These are phyloP conservation scores for Eupithecia tripunctaria DNA, from an alignment of 2,888 invertebrate genomes.

Conservation along the genomic window DNA sequence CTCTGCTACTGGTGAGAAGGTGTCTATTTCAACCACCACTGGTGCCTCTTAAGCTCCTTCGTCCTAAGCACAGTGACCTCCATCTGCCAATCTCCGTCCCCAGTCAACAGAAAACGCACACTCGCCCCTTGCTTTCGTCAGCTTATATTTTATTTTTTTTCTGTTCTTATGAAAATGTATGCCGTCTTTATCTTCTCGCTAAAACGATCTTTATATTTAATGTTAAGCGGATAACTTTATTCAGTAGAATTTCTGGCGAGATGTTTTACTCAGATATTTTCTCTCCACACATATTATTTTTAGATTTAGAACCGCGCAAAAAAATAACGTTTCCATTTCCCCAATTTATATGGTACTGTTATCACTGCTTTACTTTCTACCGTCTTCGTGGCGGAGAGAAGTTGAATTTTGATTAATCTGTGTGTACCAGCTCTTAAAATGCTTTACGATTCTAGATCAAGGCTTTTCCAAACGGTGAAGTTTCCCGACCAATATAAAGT, in stretches of 20 bases:
- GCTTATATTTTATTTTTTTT: slow-evolving; percentile 70
- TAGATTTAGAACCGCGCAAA: slow-evolving; percentile 58
- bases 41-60: slow-evolving; percentile 60
- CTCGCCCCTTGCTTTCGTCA: slow-evolving; percentile 67
- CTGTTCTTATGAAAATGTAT: slow-evolving; percentile 75
- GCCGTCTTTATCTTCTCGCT: slow-evolving; percentile 72
- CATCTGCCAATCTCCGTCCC: slow-evolving; percentile 65
- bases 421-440: slow-evolving; percentile 22
- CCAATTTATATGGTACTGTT: slow-evolving; percentile 45
- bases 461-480: slow-evolving; percentile 66
- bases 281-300: slow-evolving; percentile 60
- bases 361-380: slow-evolving; percentile 33
- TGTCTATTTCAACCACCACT: slow-evolving; percentile 56
- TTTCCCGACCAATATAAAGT: slow-evolving; percentile 82
- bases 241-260: slow-evolving; percentile 61
- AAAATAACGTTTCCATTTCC: slow-evolving; percentile 48
- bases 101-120: slow-evolving; percentile 67
- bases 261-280: slow-evolving; percentile 62
- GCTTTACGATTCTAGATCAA: slow-evolving; percentile 53
- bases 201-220: slow-evolving; percentile 77
- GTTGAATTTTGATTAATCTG: slow-evolving; percentile 38
- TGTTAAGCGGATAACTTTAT: slow-evolving; percentile 72
- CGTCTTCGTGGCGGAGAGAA: slow-evolving; percentile 24
- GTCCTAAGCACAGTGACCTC: slow-evolving; percentile 44
- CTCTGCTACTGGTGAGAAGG: slow-evolving; percentile 57